A percentile compares a stretch with the other conserved stretches of the same genome.
These are phyloP conservation scores for Tridacna crocea DNA, from an alignment of 2,888 invertebrate species.

Conservation along the genomic window DNA sequence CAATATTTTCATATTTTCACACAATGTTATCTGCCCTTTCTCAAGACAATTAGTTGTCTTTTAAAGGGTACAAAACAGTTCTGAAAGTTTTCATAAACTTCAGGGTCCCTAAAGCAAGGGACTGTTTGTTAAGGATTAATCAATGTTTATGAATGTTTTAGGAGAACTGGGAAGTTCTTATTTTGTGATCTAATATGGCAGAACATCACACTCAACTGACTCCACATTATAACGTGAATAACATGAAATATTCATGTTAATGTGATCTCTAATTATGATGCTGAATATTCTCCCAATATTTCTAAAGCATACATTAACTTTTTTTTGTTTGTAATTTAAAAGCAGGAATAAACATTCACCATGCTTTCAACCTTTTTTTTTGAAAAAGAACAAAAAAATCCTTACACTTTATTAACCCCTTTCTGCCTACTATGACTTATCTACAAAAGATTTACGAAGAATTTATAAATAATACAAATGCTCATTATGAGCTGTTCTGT, in stretches of 20 bases:
- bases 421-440: no score
- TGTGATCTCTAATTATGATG: slow-evolving; percentile 31
- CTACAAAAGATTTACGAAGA: no score
- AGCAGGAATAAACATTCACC: background rate
- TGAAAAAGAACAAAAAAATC: no score
- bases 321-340: background rate
- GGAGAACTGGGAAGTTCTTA: slow-evolving; percentile 1
- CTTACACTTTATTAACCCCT: no score
- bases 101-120: no score
- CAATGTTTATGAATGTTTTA: slow-evolving; percentile 23
- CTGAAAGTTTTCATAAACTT: no score
- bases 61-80: no score
- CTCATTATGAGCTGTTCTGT: no score
- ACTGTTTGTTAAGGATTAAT: background rate
- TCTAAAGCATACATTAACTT: slow-evolving; percentile 8
- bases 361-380: background rate
- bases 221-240: slow-evolving; percentile 17
- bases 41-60: no score
- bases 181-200: slow-evolving; percentile 24
- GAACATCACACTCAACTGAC: slow-evolving; percentile 18
- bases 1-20: no score
- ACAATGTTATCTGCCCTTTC: no score
- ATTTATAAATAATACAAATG: no score
- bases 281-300: slow-evolving; percentile 17
- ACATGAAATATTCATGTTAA: slow-evolving; percentile 33